Evolutionary conservation across 1,140 invertebrate species (phyloP).

Genomic region (Danaus plexippus): DNA sequence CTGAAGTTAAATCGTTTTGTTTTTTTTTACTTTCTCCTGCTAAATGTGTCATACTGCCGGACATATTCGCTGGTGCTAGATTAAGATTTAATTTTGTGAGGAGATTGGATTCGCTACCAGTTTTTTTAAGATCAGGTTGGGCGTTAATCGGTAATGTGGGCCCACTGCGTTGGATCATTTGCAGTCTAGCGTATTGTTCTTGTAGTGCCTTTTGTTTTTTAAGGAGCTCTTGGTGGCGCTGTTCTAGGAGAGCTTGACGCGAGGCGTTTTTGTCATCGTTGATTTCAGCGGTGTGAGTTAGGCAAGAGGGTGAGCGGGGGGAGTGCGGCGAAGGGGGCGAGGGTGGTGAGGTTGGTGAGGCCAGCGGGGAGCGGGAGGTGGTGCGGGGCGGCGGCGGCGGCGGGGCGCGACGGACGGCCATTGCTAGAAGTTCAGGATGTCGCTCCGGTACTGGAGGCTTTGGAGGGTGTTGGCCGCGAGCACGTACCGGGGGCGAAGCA

Average conservation of each 20-base stretch:
- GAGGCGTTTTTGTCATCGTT: constrained; percentile 74
- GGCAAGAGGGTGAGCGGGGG: constrained; percentile 41
- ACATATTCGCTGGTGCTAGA: constrained; percentile 65
- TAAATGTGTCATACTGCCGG: constrained; percentile 59
- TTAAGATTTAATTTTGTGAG: constrained; percentile 87
- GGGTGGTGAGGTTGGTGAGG: constrained; percentile 78
- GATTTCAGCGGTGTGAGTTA: constrained; percentile 24
- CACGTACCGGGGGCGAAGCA: constrained; percentile 76
- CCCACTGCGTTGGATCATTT: constrained; percentile 85
- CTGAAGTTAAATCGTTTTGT: constrained; percentile 20
- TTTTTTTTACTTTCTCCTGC: constrained; percentile 37
- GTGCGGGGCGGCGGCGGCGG: constrained; percentile 89
- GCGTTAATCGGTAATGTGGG: constrained; percentile 76
- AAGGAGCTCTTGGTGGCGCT: constrained; percentile 87
- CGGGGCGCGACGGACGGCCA: constrained; percentile 81
- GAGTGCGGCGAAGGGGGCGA: constrained; percentile 34
- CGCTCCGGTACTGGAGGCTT: constrained; percentile 86
- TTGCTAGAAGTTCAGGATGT: constrained; percentile 78
- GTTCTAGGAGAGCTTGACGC: constrained; percentile 84
- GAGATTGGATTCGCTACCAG: constrained; percentile 90
- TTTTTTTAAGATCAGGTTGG: constrained; percentile 83
- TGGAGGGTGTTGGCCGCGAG: constrained; percentile 65
- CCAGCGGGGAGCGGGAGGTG: constrained; percentile 84
- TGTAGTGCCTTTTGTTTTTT: constrained; percentile 89
- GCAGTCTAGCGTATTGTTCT: constrained; percentile 89